Base-by-base conservation (phyloP, 2,888 invertebrate species). In the Tiliacea citrago region DNA sequence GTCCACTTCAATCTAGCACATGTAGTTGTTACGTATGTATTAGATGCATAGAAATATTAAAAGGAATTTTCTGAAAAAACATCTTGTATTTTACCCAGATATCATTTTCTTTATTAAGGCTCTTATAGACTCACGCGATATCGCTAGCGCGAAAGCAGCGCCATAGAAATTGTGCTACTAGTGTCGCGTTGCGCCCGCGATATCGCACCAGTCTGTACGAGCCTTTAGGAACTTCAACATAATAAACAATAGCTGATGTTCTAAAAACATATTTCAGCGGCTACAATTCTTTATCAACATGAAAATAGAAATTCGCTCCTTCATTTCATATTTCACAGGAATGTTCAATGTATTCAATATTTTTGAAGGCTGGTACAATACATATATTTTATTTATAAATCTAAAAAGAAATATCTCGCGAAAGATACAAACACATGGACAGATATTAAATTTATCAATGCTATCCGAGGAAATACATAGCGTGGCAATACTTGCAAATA, bases 301-400 rank as follows among this genome's bases (percentile, higher is more conserved):
- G n/a, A 78, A 67, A 62, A 77, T 35, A 45, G 1, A 77, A 55
- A 60, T 60, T 55, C 42, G 6, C 13, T 70, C 21, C 45, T 47
- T 72, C 63, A 79, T 73, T 73, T 79, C 24, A 79, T 62, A 55
- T 66, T 57, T 74, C 81, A 68, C 16, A 53, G 60, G 61, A 39
- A 51, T 49, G 53, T 69, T 69, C 24, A 39, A 66, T 53, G 69
- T 51, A 62, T 51, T 66, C 21, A 47, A 65, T 51, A 78, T 53
- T 58, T 49, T 21, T 74, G 81, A 68, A 65, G 35, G 61, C 47
- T 66, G 53, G 16, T 55, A 66, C 65, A 66, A 73, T 58, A 65
- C 63, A 61, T 55, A 79, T 73, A 81, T 84, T 74, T 80, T 69
- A 66, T 80, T 68, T 69, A 74, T 39, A 55, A 81, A 69, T 74